Evolutionary conservation across 2,113 vertebrate genomes (phyloP).

Genomic region (Aspiorhynchus laticeps): DNA sequence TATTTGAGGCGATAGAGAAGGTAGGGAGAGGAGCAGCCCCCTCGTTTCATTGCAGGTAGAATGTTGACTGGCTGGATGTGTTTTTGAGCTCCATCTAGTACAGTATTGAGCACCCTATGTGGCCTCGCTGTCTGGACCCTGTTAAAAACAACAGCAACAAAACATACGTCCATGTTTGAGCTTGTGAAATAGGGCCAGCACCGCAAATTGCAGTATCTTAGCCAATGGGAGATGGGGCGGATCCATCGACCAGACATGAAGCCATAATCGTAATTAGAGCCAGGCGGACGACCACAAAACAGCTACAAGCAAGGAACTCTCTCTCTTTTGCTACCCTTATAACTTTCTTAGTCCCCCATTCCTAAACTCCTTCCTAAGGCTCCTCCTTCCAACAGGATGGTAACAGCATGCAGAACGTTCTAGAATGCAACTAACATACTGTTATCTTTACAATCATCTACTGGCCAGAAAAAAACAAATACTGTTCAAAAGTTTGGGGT

Average conservation of each 20-base stretch:
- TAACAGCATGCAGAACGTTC: neutral
- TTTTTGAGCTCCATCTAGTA: constrained; percentile 19
- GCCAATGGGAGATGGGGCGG: constrained; percentile 67
- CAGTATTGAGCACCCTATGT: neutral
- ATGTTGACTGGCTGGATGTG: constrained; percentile 2
- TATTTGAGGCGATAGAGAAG: neutral
- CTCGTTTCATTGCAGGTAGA: constrained; percentile 5
- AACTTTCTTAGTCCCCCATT: neutral
- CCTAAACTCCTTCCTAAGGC: neutral
- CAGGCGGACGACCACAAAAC: constrained; percentile 56
- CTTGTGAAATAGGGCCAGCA: constrained; percentile 31
- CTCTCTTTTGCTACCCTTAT: neutral
- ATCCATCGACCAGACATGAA: constrained; percentile 36
- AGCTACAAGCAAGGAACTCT: constrained; percentile 28
- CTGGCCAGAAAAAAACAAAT: no score
- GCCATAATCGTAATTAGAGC: constrained; percentile 60
- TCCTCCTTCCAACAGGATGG: neutral
- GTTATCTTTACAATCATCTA: neutral
- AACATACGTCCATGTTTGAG: constrained; percentile 21
- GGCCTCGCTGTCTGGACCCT: neutral
- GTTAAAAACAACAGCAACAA: constrained; percentile 18
- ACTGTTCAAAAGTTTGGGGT: neutral
- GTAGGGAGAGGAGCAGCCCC: neutral
- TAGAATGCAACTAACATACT: neutral
- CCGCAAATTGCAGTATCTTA: constrained; percentile 37